These are phyloP conservation scores for Drosophila kanekoi DNA, from an alignment of 2,888 invertebrate species.

Conservation along the genomic window DNA sequence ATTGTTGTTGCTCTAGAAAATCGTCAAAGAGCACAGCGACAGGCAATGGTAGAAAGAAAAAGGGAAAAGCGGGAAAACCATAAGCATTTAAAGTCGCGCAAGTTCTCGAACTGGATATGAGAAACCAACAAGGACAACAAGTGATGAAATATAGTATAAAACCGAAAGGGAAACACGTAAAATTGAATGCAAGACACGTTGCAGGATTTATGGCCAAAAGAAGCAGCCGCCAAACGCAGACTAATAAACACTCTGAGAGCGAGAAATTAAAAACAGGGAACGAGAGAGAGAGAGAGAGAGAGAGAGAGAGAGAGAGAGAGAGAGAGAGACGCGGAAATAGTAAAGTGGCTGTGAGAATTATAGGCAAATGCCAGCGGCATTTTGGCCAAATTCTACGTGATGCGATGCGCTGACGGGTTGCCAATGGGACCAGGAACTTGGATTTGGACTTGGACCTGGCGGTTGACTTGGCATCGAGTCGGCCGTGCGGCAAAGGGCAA, in stretches of 20 bases:
- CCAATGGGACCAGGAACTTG: slow-evolving; percentile 16
- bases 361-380: slow-evolving; percentile 48
- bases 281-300: slow-evolving; percentile 4
- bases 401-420: slow-evolving; percentile 39
- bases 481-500: slow-evolving; percentile 58
- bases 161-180: slow-evolving; percentile 30
- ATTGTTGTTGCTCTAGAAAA: not conserved
- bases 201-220: slow-evolving; percentile 67
- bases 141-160: slow-evolving; percentile 22
- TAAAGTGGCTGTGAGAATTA: slow-evolving; percentile 52
- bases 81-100: slow-evolving; percentile 19
- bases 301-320: not conserved
- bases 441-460: slow-evolving; percentile 13
- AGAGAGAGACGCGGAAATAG: slow-evolving; percentile 4
- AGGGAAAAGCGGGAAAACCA: not conserved
- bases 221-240: slow-evolving; percentile 64
- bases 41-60: not conserved
- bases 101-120: slow-evolving; percentile 28
- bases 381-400: slow-evolving; percentile 58
- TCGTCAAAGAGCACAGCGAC: not conserved
- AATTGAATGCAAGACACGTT: slow-evolving; percentile 75
- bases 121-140: slow-evolving; percentile 17
- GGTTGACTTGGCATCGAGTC: slow-evolving; percentile 46
- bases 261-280: slow-evolving; percentile 49
- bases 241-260: slow-evolving; percentile 60